Conservation (phyloP, 2,113 vertebrate genomes). For the Bubalus kerabau region DNA sequence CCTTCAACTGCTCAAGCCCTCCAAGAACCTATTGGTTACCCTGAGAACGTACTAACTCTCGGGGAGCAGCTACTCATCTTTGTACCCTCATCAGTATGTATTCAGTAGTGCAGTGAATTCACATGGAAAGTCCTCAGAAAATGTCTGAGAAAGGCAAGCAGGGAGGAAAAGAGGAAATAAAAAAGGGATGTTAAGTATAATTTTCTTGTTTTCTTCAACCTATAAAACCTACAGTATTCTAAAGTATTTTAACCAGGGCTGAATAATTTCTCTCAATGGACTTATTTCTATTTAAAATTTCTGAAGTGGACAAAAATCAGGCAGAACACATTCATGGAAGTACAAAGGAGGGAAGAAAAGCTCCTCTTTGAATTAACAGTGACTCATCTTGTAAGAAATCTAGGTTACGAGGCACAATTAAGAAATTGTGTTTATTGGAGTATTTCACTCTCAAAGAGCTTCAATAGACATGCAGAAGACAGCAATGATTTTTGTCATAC, state of each 20-base stretch:
- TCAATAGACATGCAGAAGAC: neutral
- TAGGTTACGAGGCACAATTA: slow-evolving; percentile 6
- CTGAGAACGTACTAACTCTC: neutral
- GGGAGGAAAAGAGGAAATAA: neutral
- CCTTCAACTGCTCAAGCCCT: neutral
- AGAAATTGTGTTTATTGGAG: neutral
- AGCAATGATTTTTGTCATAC: neutral
- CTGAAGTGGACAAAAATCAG: slow-evolving; percentile 6
- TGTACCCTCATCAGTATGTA: neutral
- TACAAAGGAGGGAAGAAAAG: neutral
- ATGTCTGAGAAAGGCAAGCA: neutral
- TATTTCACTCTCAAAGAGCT: slow-evolving; percentile 39
- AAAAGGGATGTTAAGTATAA: neutral
- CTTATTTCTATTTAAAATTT: neutral
- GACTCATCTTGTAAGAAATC: slow-evolving; percentile 26
- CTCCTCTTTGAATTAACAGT: neutral
- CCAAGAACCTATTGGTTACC: neutral
- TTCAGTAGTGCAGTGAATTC: neutral
- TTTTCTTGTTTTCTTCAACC: neutral
- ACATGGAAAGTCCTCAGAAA: neutral
- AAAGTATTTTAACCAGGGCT: neutral
- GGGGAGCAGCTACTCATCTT: neutral
- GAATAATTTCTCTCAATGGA: neutral
- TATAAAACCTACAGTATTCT: neutral
- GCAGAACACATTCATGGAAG: neutral